Evolutionary conservation across 2,888 invertebrate genomes (phyloP), one percentile per base, ranked within the genome.

Genomic region (Nomada fabriciana): DNA sequence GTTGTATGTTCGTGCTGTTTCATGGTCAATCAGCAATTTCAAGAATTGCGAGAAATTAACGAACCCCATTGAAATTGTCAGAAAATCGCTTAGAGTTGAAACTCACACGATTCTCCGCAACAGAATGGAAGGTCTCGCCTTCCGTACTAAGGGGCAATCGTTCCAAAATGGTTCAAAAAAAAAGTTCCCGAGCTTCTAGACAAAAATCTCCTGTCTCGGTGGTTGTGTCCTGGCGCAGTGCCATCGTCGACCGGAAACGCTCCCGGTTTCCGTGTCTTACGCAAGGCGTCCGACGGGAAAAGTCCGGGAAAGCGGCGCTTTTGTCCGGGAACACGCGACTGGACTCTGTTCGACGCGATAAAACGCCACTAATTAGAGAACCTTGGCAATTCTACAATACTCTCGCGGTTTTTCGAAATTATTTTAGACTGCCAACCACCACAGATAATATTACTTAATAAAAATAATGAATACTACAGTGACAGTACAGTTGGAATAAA

Each of bases 351-450:
- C 73, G 59, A 53, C 73, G 76, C 64, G 86, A 82, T 86, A 80
- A 81, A 79, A 65, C 75, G 65, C 25, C 60, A 70, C 80, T 86
- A 87, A 87, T 87, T 87, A 84, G 73, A 71, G 78, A 75, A 68
- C 36, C 64, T 76, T 80, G 78, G 83, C 86, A 85, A 83, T 84
- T 82, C 72, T 20, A 36, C 36, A 7, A 36, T 36, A 36, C 65
- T 42, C 60, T 53, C 53, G 25, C 36, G 64, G 65, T 43, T 59
- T 63, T 72, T 55, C 36, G 69, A 72, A 68, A 78, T 75, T 76
- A 65, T 74, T n/a, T 36, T 36, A 0, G 1, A 36, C 43, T 42
- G 2, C 0, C 2, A 3, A 43, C 36, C 13, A 20, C 43, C 11
- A 1, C 15, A 13, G 3, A 7, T 9, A 9, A 36, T 36, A 36